Evolutionary conservation across 1,140 invertebrate species (phyloP).

Genomic region (Caenorhabditis brenneri): DNA sequence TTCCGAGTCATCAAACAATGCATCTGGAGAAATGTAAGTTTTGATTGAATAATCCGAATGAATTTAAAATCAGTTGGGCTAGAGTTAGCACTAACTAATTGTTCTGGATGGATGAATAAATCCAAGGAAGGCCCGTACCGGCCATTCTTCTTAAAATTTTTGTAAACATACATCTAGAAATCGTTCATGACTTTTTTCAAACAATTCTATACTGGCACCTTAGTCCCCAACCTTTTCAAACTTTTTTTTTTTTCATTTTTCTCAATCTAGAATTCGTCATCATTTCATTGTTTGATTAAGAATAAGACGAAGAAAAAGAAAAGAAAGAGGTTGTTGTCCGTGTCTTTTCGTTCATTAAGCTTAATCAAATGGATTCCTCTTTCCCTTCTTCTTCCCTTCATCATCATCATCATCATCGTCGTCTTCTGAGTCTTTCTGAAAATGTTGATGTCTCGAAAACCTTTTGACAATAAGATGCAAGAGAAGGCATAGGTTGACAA

Average conservation of each 20-base stretch:
- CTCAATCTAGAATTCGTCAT: constrained; percentile 13
- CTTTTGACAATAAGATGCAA: not conserved
- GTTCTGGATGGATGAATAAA: too few species aligned
- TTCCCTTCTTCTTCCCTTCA: not conserved
- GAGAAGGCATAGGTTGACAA: not conserved
- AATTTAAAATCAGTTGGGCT: too few species aligned
- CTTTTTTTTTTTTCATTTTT: not conserved
- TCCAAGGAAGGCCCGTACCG: too few species aligned
- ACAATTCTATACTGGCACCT: not conserved
- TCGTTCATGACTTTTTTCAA: not conserved
- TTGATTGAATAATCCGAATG: too few species aligned
- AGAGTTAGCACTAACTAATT: too few species aligned
- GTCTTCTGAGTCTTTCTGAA: not conserved
- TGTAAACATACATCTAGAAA: too few species aligned
- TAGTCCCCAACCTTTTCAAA: not conserved
- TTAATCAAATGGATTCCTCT: constrained; percentile 27
- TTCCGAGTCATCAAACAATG: constrained; percentile 55
- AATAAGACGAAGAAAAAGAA: not conserved
- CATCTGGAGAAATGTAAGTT: constrained; percentile 64
- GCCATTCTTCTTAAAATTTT: too few species aligned
- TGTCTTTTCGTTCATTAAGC: constrained; percentile 40
- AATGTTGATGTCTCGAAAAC: constrained; percentile 3
- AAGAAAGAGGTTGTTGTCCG: constrained; percentile 12
- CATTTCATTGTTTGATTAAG: constrained; percentile 17
- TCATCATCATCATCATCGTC: not conserved